Evolutionary conservation across 2,797 vertebrate genomes (phyloP).

Genomic region (Trachops cirrhosus): DNA sequence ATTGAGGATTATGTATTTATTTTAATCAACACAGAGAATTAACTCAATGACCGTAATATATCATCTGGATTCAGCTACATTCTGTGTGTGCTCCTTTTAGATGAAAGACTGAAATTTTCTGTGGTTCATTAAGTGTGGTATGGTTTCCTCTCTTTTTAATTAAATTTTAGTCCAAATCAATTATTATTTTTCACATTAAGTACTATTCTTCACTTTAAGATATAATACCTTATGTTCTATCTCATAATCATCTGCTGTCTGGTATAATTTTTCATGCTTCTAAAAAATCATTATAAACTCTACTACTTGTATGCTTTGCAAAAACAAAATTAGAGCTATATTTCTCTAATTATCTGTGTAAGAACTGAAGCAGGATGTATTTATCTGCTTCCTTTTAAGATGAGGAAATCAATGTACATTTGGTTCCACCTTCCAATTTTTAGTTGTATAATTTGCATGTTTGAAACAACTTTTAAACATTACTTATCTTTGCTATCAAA

Average conservation of each 20-base stretch:
- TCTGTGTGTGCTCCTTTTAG: conserved; percentile 33
- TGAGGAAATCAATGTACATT: background rate
- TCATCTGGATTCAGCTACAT: conserved; percentile 25
- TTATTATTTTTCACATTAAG: conserved; percentile 42
- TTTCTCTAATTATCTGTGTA: background rate
- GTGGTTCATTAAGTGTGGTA: conserved; percentile 34
- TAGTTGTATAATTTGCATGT: background rate
- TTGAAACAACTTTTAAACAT: background rate
- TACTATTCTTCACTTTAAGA: conserved; percentile 25
- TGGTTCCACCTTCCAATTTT: background rate
- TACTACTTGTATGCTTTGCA: background rate
- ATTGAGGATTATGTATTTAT: conserved; percentile 58
- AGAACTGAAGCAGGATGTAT: background rate
- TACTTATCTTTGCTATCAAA: background rate
- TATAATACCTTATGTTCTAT: background rate
- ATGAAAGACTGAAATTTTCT: conserved; percentile 46
- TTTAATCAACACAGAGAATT: conserved; percentile 59
- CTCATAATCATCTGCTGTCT: background rate
- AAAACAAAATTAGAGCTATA: conserved; percentile 5
- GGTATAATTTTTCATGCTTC: background rate
- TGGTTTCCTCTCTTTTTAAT: conserved; percentile 55
- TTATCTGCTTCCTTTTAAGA: background rate
- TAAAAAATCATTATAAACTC: conserved; percentile 15
- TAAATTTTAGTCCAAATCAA: conserved; percentile 48
- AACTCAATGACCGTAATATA: conserved; percentile 41